Evolutionary conservation across 2,888 invertebrate genomes (phyloP).

Genomic region (Luperina testacea): DNA sequence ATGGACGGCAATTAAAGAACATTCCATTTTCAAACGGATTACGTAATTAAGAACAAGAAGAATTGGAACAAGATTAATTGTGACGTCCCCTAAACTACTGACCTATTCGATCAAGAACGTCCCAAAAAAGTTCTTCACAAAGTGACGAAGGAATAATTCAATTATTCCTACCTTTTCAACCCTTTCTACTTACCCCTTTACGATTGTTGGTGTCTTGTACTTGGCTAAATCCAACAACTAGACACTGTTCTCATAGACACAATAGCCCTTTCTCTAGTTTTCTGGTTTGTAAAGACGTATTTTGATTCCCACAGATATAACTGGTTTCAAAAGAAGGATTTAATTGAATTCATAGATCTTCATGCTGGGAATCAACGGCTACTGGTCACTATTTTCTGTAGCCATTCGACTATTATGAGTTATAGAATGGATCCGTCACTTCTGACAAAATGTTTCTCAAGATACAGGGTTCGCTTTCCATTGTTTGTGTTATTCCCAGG

Average conservation of each 20-base stretch:
- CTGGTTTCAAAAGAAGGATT: constrained; percentile 71
- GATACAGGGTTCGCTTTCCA: constrained; percentile 32
- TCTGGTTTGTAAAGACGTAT: constrained; percentile 75
- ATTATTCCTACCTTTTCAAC: constrained; percentile 63
- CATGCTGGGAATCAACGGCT: constrained; percentile 52
- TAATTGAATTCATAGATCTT: constrained; percentile 61
- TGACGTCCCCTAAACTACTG: constrained; percentile 61
- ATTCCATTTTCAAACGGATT: constrained; percentile 56
- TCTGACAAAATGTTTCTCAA: constrained; percentile 34
- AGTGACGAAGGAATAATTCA: constrained; percentile 53
- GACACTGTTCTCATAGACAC: constrained; percentile 78
- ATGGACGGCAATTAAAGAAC: constrained; percentile 2
- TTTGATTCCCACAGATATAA: constrained; percentile 71
- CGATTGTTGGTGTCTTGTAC: constrained; percentile 69
- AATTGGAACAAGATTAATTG: constrained; percentile 67
- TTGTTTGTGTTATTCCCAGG: constrained; percentile 26
- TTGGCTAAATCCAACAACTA: constrained; percentile 75
- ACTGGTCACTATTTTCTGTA: constrained; percentile 48
- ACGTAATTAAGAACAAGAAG: constrained; percentile 64
- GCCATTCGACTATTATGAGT: constrained; percentile 48
- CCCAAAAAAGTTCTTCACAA: constrained; percentile 39
- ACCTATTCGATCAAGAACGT: constrained; percentile 55
- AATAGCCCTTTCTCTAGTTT: constrained; percentile 76
- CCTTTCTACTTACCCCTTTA: constrained; percentile 69
- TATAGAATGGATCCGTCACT: constrained; percentile 49